A percentile compares a stretch with the other conserved stretches of the same genome.
Evolutionary conservation across 2,113 vertebrate species (phyloP).

Genomic region (Microtus pennsylvanicus): DNA sequence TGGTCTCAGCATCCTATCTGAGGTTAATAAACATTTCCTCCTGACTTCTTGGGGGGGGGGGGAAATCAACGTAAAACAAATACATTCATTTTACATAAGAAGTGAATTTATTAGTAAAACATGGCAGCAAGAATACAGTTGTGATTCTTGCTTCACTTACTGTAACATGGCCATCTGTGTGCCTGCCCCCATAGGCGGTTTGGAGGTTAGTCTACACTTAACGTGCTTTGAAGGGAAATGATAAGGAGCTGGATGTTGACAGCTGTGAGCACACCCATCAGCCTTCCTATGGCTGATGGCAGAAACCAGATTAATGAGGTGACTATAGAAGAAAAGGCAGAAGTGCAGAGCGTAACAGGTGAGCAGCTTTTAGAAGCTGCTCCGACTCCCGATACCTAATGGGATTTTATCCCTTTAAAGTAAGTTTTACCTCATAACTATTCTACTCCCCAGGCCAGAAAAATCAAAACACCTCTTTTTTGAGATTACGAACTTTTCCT

Average conservation of each 20-base stretch:
- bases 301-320: neutral
- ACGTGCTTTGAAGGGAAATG: neutral
- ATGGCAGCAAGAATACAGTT: neutral
- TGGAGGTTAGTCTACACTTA: neutral
- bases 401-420: neutral
- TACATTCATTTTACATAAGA: neutral
- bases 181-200: neutral
- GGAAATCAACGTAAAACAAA: no score
- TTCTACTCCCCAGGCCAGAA: neutral
- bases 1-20: neutral
- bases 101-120: no score
- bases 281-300: neutral
- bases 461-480: neutral
- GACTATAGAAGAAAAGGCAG: neutral
- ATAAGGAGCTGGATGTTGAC: neutral
- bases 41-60: no score
- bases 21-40: no score
- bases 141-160: neutral
- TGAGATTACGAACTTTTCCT: conserved; percentile 17
- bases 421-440: neutral
- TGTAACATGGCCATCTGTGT: neutral
- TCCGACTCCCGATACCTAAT: neutral
- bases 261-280: neutral
- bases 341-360: neutral
- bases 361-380: neutral